phyloP scores from a whole-genome alignment of 1,140 invertebrate species.

The Drosophila hydei region DNA sequence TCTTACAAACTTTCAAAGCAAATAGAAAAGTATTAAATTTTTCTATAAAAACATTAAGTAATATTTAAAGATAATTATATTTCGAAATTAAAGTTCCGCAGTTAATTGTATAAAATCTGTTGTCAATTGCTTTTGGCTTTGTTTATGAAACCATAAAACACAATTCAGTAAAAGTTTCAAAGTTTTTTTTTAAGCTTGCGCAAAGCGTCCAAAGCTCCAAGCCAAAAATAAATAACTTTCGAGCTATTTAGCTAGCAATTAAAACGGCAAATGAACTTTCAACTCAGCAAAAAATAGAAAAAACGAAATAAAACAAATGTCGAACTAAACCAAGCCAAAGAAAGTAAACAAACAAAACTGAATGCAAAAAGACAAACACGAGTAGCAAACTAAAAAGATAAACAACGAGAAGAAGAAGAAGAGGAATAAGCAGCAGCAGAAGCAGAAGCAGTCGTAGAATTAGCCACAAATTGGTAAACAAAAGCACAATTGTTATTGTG shows the following conservation, averaged over 20 bases:
- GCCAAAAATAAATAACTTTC: slow-evolving; percentile 71
- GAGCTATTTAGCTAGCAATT: slow-evolving; percentile 74
- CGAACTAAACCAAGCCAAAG: slow-evolving; percentile 67
- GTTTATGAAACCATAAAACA: not conserved
- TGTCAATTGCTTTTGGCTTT: not conserved
- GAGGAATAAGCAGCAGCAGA: slow-evolving; percentile 8
- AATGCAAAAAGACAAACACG: slow-evolving; percentile 59
- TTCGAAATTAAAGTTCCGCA: too few relatives aligned
- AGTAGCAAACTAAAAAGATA: slow-evolving; percentile 25
- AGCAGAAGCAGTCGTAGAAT: slow-evolving; percentile 18
- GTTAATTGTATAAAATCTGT: not conserved
- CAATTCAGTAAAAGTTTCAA: slow-evolving; percentile 23
- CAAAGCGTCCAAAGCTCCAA: slow-evolving; percentile 41
- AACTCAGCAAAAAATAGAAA: slow-evolving; percentile 38
- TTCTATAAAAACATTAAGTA: too few relatives aligned
- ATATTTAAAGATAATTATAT: too few relatives aligned
- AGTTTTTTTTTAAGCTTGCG: slow-evolving; percentile 4
- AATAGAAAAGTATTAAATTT: too few relatives aligned
- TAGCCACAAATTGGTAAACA: slow-evolving; percentile 77
- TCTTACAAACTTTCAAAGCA: not conserved
- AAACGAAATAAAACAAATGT: slow-evolving; percentile 16
- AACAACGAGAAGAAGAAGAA: slow-evolving; percentile 29
- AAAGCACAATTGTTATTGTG: slow-evolving; percentile 75
- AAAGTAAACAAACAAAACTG: slow-evolving; percentile 65
- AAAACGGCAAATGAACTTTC: slow-evolving; percentile 81